phyloP scores from a whole-genome alignment of 1,140 invertebrate genomes.

The Pseudomyrmex gracilis region DNA sequence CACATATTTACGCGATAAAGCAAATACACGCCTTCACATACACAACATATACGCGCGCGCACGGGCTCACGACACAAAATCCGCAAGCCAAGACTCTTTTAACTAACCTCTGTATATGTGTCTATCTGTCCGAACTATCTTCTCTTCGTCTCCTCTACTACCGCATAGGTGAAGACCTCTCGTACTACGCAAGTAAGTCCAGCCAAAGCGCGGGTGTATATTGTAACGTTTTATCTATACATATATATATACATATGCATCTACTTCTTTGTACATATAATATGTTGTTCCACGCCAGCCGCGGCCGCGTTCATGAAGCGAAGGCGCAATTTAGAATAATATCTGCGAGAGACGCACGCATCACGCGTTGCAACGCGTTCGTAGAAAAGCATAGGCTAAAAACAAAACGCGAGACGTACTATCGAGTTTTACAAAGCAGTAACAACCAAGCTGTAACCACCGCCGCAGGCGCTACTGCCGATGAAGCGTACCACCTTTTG shows the following conservation, averaged over 20 bases:
- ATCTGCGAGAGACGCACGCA: background rate
- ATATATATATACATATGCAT: constrained; percentile 37
- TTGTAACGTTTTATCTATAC: constrained; percentile 57
- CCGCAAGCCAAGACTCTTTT: constrained; percentile 62
- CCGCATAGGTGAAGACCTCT: constrained; percentile 85
- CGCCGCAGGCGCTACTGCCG: constrained; percentile 20
- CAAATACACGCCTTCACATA: constrained; percentile 11
- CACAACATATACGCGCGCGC: constrained; percentile 22
- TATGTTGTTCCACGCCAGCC: constrained; percentile 34
- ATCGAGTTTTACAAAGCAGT: constrained; percentile 69
- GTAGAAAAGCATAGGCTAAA: constrained; percentile 43
- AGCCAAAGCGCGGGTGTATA: constrained; percentile 65
- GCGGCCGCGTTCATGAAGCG: constrained; percentile 47
- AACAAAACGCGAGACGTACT: constrained; percentile 29
- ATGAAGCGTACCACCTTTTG: constrained; percentile 44
- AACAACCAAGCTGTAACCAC: constrained; percentile 62
- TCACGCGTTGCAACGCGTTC: constrained; percentile 14
- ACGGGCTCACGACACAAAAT: constrained; percentile 40
- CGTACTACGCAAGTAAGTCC: constrained; percentile 83
- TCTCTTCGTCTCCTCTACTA: constrained; percentile 81
- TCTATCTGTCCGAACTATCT: constrained; percentile 83
- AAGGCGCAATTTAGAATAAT: constrained; percentile 40
- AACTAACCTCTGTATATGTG: constrained; percentile 83
- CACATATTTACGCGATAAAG: constrained; percentile 6
- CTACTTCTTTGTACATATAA: constrained; percentile 38